A percentile compares a stretch with the other conserved stretches of the same genome.
phyloP scores from a whole-genome alignment of 1,140 invertebrate species.

The Drosophila triauraria region DNA sequence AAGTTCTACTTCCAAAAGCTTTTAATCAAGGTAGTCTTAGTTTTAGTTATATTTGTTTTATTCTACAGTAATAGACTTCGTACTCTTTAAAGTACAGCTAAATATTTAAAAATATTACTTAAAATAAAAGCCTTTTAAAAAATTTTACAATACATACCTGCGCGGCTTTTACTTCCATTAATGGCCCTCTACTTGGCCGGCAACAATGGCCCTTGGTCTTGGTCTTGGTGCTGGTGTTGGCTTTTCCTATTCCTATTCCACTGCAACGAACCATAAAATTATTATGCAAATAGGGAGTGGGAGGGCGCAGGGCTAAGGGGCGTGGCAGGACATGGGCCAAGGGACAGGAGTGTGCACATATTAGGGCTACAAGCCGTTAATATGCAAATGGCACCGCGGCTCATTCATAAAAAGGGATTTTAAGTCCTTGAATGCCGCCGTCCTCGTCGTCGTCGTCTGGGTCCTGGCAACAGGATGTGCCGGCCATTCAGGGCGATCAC shows the following conservation, averaged over 20 bases:
- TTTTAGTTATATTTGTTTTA: too few species aligned
- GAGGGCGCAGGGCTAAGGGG: background rate
- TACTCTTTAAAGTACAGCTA: background rate
- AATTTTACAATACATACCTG: constrained; percentile 4
- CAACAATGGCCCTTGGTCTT: constrained; percentile 59
- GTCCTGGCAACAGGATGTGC: constrained; percentile 52
- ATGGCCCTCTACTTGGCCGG: constrained; percentile 58
- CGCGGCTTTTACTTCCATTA: constrained; percentile 45
- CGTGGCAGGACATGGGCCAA: constrained; percentile 9
- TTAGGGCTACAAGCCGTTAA: constrained; percentile 78
- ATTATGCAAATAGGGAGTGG: constrained; percentile 69
- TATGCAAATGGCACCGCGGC: constrained; percentile 70
- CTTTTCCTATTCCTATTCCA: constrained; percentile 62
- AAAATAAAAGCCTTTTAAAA: constrained; percentile 5
- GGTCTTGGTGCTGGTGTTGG: constrained; percentile 10
- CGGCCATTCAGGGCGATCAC: constrained; percentile 43
- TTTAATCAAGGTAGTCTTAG: too few species aligned
- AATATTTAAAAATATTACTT: background rate
- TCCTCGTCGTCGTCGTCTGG: constrained; percentile 18
- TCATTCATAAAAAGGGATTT: constrained; percentile 56
- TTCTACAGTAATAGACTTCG: too few species aligned
- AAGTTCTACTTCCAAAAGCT: background rate
- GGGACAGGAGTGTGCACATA: constrained; percentile 59
- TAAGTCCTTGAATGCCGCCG: constrained; percentile 38
- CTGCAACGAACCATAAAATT: constrained; percentile 78